These are phyloP conservation scores for Chiroxiphia lanceolata DNA, from an alignment of 2,797 vertebrate species.

Conservation along the genomic window DNA sequence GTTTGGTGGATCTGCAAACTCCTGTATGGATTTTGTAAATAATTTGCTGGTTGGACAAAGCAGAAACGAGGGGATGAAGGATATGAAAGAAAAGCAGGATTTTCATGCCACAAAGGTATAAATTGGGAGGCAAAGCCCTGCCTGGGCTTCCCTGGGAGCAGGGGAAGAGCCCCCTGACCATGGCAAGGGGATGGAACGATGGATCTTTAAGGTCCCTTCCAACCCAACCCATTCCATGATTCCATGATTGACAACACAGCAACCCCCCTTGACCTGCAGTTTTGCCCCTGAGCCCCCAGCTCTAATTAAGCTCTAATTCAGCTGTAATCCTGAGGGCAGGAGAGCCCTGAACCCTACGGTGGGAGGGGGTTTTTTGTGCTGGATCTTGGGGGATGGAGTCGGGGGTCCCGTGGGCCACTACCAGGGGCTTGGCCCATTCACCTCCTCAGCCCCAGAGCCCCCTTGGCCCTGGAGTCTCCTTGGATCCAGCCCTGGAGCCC, in stretches of 20 bases:
- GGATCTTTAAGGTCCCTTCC: not conserved
- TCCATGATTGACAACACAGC: fast-evolving
- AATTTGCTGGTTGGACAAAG: not conserved
- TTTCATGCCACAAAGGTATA: fast-evolving
- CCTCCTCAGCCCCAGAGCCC: too few relatives aligned
- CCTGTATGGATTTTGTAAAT: fast-evolving
- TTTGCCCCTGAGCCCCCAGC: fast-evolving
- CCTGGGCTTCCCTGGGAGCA: not conserved
- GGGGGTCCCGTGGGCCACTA: not conserved
- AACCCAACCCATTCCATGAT: not conserved
- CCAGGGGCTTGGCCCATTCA: fast-evolving
- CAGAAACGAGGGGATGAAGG: fast-evolving
- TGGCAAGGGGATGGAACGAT: fast-evolving
- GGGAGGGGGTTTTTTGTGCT: not conserved
- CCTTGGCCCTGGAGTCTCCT: not conserved
- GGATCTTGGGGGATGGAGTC: not conserved
- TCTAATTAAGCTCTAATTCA: not conserved
- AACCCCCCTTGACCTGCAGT: fast-evolving
- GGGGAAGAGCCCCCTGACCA: too few relatives aligned
- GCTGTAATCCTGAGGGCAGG: not conserved
- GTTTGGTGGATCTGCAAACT: fast-evolving
- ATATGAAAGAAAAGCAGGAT: fast-evolving
- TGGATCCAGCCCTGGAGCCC: not conserved
- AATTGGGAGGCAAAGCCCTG: fast-evolving
- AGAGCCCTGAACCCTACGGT: fast-evolving